Evolutionary conservation across 2,888 invertebrate species (phyloP).

Genomic region (Drosophila niveifrons): DNA sequence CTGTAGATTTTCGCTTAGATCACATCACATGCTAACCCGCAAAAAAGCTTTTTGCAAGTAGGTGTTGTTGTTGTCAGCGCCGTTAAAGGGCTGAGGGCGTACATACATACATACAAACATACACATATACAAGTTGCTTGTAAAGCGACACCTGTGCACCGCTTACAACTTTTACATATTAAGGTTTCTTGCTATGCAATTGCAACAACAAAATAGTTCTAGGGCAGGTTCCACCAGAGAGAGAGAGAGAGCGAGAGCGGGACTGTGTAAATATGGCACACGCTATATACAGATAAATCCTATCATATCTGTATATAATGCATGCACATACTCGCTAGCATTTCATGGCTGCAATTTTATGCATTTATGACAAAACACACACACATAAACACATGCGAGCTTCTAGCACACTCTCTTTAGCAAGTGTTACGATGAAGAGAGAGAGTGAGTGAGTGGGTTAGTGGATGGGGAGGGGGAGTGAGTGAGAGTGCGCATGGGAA

Average conservation of each 20-base stretch:
- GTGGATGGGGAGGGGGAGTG: conserved; percentile 25
- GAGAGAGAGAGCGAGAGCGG: conserved; percentile 1
- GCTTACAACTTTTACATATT: conserved; percentile 41
- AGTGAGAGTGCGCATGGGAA: conserved; percentile 60
- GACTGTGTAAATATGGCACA: conserved; percentile 41
- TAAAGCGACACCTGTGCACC: conserved; percentile 62
- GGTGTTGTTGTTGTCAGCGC: conserved; percentile 40
- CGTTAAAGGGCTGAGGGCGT: conserved; percentile 60
- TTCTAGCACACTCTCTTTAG: conserved; percentile 43
- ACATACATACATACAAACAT: not conserved
- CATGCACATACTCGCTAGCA: conserved; percentile 17
- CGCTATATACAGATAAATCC: conserved; percentile 41
- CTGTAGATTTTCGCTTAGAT: conserved; percentile 40
- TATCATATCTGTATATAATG: conserved; percentile 34
- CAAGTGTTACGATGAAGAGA: conserved; percentile 13
- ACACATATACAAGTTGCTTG: conserved; percentile 36
- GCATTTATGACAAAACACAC: conserved; percentile 73
- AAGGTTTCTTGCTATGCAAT: conserved; percentile 38
- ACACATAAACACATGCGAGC: conserved; percentile 49
- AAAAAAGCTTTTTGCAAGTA: conserved; percentile 43
- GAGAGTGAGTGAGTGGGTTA: conserved; percentile 37
- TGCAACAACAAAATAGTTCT: conserved; percentile 55
- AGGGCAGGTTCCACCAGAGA: conserved; percentile 55
- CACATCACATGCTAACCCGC: conserved; percentile 41
- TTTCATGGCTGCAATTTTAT: conserved; percentile 73